A percentile compares a stretch with the other conserved stretches of the same genome.
Evolutionary conservation across 2,113 vertebrate species (phyloP).

Genomic region (Gadus macrocephalus): DNA sequence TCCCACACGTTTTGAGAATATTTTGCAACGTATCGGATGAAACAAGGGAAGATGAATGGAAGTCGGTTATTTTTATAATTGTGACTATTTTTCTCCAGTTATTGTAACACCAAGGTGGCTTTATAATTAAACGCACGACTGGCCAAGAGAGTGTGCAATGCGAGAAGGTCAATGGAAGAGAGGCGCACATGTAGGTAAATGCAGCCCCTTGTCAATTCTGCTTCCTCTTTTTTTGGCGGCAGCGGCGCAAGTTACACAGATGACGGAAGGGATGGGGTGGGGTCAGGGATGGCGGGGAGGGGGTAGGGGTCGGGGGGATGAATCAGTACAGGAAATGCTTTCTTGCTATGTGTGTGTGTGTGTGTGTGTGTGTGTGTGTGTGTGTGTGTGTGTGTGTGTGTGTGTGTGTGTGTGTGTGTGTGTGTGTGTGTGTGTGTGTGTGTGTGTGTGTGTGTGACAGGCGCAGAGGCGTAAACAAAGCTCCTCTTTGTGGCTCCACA

Average conservation of each 20-base stretch:
- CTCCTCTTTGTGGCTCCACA: constrained; percentile 57
- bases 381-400: too few species aligned
- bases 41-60: too few species aligned
- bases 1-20: too few species aligned
- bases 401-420: not conserved
- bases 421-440: too few species aligned
- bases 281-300: constrained; percentile 29
- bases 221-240: constrained; percentile 44
- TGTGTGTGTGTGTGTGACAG: constrained; percentile 56
- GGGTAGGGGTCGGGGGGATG: constrained; percentile 29
- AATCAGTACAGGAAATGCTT: constrained; percentile 74
- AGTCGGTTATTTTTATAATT: too few species aligned
- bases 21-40: too few species aligned
- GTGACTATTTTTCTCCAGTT: too few species aligned
- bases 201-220: constrained; percentile 18
- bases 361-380: too few species aligned
- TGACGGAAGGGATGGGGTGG: constrained; percentile 20
- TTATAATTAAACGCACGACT: too few species aligned
- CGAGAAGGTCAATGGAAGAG: constrained; percentile 36
- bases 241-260: constrained; percentile 48
- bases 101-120: too few species aligned
- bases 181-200: constrained; percentile 14
- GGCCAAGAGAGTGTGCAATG: constrained; percentile 13
- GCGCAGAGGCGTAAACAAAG: constrained; percentile 70
- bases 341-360: constrained; percentile 38